Base-by-base conservation (phyloP, 2,797 vertebrate species). In the Gymnoscopelus microlampas region DNA sequence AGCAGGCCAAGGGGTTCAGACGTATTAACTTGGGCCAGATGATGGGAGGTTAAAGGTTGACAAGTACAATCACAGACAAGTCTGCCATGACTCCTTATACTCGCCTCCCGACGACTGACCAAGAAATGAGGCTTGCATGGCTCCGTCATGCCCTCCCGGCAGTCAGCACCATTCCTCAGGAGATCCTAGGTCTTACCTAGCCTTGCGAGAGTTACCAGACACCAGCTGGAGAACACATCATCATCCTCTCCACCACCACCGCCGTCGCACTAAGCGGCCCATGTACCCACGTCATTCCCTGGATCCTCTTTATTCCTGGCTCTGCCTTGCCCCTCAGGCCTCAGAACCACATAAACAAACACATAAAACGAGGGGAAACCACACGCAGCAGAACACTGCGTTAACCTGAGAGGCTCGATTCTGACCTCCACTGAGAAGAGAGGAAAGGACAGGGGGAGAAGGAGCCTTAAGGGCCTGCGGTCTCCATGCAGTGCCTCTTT, bases 181-280 rank as follows among this genome's bases (percentile, higher is more conserved):
- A 44, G 39, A 44, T 44, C 39, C 39, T 44, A 10, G 39, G 1
- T 44, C 39, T 44, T 44, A 44, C 9, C 39, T 8, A 44, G 39
- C 39, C 39, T 44, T 39, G 39, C 79, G 75, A 70, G 39, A 32
- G 49, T 76, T 69, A 73, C 60, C 73, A 51, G 39, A 66, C 63
- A 72, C 66, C 77, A 76, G 62, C 72, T 77, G 73, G 32, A 69
- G 56, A 68, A 77, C 55, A 73, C 51, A 60, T 79, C 23, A 35
- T 19, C 60, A 73, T 44, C 39, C 8, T 44, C 39, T 10, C 60
- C 15, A 56, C 14, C 57, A 60, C 50, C 57, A 60, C 50, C 60
- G 19, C 53, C 60, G 60, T 71, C 60, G 63, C 32, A 60, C 50
- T 24, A 35, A 51, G 24, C 47, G 58, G 9, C 44, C 24, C 3